Percentiles rank a stretch among this genome's conserved stretches.
Evolutionary conservation across 2,797 vertebrate genomes (phyloP).

Genomic region (Malurus leucopterus): DNA sequence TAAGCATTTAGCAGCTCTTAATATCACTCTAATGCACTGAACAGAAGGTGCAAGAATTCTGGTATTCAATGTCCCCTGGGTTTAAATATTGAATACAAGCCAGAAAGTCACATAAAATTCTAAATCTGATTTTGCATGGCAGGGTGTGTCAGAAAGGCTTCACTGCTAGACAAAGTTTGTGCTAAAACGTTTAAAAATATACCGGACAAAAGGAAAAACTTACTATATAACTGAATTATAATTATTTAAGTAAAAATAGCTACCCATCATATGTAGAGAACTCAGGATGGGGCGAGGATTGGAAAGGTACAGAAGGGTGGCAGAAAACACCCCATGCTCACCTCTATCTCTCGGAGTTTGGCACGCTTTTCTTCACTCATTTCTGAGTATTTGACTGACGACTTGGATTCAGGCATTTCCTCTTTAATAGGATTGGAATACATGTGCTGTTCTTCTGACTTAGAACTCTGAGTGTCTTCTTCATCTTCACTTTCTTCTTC

Average conservation of each 20-base stretch:
- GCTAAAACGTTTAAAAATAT: not conserved
- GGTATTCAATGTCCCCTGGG: accelerated
- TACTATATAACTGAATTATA: not conserved
- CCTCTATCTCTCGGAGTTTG: conserved; percentile 97
- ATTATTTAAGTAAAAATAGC: not conserved
- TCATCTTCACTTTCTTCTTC: conserved; percentile 87
- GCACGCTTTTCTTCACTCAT: conserved; percentile 96
- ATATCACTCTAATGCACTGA: not conserved
- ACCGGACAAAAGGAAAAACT: not conserved
- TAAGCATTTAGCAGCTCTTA: not conserved
- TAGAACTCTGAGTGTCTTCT: conserved; percentile 84
- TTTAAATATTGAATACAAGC: not conserved
- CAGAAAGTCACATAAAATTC: not conserved
- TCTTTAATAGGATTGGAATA: conserved; percentile 89
- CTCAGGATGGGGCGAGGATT: accelerated
- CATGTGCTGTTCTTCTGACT: conserved; percentile 84
- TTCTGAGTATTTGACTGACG: conserved; percentile 85
- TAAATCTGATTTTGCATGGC: not conserved
- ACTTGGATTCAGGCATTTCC: conserved; percentile 85
- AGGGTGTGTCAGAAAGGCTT: not conserved
- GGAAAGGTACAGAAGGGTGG: not conserved
- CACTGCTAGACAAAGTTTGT: not conserved
- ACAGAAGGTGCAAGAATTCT: not conserved
- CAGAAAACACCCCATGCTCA: conserved; percentile 41
- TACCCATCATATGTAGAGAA: not conserved